Conservation (phyloP, 1,140 invertebrate genomes). For the Eumeta japonica region DNA sequence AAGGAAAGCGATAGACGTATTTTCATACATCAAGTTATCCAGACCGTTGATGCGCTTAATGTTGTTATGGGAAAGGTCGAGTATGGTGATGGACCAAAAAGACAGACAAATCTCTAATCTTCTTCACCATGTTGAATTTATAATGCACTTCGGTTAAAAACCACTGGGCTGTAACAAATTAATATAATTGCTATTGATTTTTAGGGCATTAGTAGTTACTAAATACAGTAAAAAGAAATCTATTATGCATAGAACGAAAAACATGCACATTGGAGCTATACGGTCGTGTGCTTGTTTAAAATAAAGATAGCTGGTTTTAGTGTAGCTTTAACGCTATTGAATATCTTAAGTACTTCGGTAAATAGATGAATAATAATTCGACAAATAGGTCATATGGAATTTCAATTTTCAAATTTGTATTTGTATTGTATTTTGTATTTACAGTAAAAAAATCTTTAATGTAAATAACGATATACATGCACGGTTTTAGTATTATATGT, state of each 20-base stretch:
- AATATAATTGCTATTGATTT: conserved; percentile 3
- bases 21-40: conserved; percentile 28
- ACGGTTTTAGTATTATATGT: too few relatives aligned
- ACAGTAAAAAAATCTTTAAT: too few relatives aligned
- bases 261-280: too few relatives aligned
- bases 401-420: too few relatives aligned
- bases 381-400: too few relatives aligned
- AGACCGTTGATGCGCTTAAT: conserved; percentile 39
- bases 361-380: too few relatives aligned
- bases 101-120: conserved; percentile 32
- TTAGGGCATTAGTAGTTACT: not conserved
- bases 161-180: conserved; percentile 42
- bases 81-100: conserved; percentile 45
- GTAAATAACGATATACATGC: too few relatives aligned
- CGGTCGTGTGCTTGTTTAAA: not conserved
- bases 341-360: not conserved
- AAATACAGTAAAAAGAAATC: not conserved
- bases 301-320: not conserved
- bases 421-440: too few relatives aligned
- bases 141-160: conserved; percentile 48
- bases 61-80: conserved; percentile 45
- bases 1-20: too few relatives aligned
- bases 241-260: not conserved
- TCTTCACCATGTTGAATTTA: conserved; percentile 37
- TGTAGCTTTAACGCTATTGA: not conserved